Percentiles rank a stretch among this genome's conserved stretches.
Conservation (phyloP, 2,113 vertebrate species). For the Mystacornis crossleyi region DNA sequence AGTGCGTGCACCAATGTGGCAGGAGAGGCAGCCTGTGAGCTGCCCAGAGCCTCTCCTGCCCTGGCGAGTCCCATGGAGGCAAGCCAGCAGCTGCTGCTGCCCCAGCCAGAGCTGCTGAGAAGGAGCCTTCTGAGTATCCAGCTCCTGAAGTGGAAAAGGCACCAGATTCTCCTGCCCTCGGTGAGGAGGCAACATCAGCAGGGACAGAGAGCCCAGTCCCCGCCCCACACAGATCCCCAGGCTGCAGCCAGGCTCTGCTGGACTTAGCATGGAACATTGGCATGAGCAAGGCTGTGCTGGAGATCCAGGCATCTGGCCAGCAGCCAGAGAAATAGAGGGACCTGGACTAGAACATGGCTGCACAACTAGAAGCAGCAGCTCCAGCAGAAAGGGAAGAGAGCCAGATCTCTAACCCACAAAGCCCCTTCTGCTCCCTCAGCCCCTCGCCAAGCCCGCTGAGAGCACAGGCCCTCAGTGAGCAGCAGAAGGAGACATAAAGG, state of each 20-base stretch:
- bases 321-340: neutral
- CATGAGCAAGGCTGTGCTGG: neutral
- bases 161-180: neutral
- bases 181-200: neutral
- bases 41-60: neutral
- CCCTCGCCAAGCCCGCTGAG: neutral
- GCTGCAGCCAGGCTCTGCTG: neutral
- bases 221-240: neutral
- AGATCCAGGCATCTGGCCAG: neutral
- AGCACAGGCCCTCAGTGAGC: fast-evolving
- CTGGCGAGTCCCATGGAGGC: fast-evolving
- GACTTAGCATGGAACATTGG: fast-evolving
- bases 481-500: neutral
- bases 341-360: neutral
- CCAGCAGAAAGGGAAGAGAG: neutral
- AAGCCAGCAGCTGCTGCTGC: neutral
- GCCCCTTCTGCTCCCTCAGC: neutral
- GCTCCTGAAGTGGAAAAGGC: neutral
- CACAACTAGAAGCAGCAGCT: neutral
- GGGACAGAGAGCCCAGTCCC: neutral
- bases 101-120: neutral
- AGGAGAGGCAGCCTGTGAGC: neutral
- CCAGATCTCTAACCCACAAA: fast-evolving
- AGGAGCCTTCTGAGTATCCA: neutral
- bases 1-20: neutral